These are phyloP conservation scores for Proisotoma minuta DNA, from an alignment of 2,888 invertebrate species.

Conservation along the genomic window DNA sequence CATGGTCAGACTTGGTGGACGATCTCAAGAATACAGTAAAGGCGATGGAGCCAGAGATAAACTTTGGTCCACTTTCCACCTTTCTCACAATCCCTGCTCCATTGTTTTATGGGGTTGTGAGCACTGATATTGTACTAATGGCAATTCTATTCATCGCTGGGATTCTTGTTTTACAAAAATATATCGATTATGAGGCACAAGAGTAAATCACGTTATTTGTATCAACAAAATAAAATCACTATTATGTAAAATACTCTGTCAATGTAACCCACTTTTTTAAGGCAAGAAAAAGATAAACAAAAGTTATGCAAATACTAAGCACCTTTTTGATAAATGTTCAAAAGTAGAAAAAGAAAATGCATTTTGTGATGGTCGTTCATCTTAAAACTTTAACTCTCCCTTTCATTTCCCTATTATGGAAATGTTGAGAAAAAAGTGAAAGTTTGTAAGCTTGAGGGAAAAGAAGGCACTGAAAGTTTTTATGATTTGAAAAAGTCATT, in stretches of 20 bases:
- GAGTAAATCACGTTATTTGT: neutral
- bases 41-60: neutral
- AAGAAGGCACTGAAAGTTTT: slow-evolving; percentile 20
- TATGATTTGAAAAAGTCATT: slow-evolving; percentile 26
- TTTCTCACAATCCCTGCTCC: slow-evolving; percentile 9
- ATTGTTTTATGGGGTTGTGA: slow-evolving; percentile 14
- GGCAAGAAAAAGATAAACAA: too few species aligned
- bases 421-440: neutral
- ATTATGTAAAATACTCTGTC: too few species aligned
- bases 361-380: neutral
- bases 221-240: neutral
- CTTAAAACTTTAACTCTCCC: neutral
- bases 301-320: too few species aligned
- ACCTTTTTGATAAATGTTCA: neutral
- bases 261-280: too few species aligned
- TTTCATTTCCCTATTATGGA: neutral
- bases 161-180: slow-evolving; percentile 3
- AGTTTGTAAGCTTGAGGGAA: slow-evolving; percentile 1
- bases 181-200: slow-evolving; percentile 13
- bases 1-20: slow-evolving; percentile 11
- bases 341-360: neutral
- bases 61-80: slow-evolving; percentile 11
- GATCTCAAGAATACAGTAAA: slow-evolving; percentile 7
- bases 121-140: slow-evolving; percentile 12
- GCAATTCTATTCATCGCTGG: slow-evolving; percentile 7